Evolutionary conservation across 2,888 invertebrate species (phyloP), one percentile per base, ranked within the genome.

Genomic region (Aporophyla lueneburgensis): DNA sequence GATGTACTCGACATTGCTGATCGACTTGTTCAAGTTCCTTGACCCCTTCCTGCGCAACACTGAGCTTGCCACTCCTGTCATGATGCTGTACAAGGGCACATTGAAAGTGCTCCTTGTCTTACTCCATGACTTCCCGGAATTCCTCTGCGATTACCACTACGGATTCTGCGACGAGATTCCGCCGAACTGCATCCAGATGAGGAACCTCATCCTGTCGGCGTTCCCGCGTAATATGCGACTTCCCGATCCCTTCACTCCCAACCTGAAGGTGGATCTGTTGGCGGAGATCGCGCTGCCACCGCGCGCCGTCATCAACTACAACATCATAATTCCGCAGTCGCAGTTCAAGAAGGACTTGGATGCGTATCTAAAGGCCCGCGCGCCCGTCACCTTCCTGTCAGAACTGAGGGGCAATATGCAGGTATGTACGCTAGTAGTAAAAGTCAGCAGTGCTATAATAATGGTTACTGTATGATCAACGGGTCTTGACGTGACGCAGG

Each of bases 111-210:
- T 99, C 70, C 97, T 99, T 58, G 99, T 99, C 0, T 96, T 99
- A 51, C 97, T 99, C 19, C 99, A 99, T 93, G 99, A 99, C 94
- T 99, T 99, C 94, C 99, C 99, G 0, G 99, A 99, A 96, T 99
- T 99, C 94, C 97, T 99, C 70, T 99, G 99, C 95, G 99, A 99
- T 93, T 99, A 99, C 94, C 99, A 99, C 94, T 99, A 99, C 94
- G 99, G 99, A 63, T 99, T 99, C 96, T 99, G 99, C 94, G 99
- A 99, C 94, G 99, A 99, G 80, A 99, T 99, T 89, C 99, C 99
- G 66, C 99, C 99, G 6, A 99, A 99, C 94, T 99, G 99, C 95
- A 99, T 99, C 87, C 99, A 99, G 94, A 99, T 99, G 99, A 97
- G 99, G 70, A 99, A 99, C 93, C 97, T 99, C 75, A 99, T 99